Conservation (phyloP, 2,113 vertebrate genomes). For the Xiphias gladius region DNA sequence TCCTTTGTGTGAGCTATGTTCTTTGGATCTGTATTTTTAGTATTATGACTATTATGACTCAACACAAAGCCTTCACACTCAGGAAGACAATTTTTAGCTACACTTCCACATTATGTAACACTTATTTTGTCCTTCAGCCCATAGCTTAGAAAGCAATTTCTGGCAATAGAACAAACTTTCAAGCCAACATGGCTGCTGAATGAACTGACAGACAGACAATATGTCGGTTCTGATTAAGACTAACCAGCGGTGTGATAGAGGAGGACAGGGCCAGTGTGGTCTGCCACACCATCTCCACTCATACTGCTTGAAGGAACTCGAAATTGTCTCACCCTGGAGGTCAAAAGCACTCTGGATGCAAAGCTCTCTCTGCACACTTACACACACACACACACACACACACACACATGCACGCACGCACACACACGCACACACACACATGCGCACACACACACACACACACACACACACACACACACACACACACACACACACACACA, state of each 20-base stretch:
- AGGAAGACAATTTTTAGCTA: slow-evolving; percentile 23
- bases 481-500: slow-evolving; percentile 19
- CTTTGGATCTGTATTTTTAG: slow-evolving; percentile 43
- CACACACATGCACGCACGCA: slow-evolving; percentile 28
- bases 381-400: slow-evolving; percentile 26
- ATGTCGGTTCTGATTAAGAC: slow-evolving; percentile 78
- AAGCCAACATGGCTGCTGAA: slow-evolving; percentile 61
- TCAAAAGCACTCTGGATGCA: slow-evolving; percentile 81
- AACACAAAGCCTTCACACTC: slow-evolving; percentile 28
- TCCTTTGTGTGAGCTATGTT: slow-evolving; percentile 30
- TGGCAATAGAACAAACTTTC: slow-evolving; percentile 59
- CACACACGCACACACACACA: slow-evolving; percentile 10
- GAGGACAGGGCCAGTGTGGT: slow-evolving; percentile 65
- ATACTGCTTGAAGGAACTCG: slow-evolving; percentile 71
- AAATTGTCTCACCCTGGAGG: slow-evolving; percentile 83
- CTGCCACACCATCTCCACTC: slow-evolving; percentile 69
- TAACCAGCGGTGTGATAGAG: slow-evolving; percentile 71
- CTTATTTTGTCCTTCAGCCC: slow-evolving; percentile 67
- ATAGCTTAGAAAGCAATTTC: slow-evolving; percentile 65
- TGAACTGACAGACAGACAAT: slow-evolving; percentile 77
- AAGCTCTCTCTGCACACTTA: slow-evolving; percentile 52
- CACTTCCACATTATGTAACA: slow-evolving; percentile 28
- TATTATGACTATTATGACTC: slow-evolving; percentile 4
- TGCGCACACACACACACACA: slow-evolving; percentile 23
- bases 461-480: slow-evolving; percentile 31